Evolutionary conservation across 2,888 invertebrate species (phyloP), one percentile per base, ranked within the genome.

Genomic region (Halictus quadricinctus): DNA sequence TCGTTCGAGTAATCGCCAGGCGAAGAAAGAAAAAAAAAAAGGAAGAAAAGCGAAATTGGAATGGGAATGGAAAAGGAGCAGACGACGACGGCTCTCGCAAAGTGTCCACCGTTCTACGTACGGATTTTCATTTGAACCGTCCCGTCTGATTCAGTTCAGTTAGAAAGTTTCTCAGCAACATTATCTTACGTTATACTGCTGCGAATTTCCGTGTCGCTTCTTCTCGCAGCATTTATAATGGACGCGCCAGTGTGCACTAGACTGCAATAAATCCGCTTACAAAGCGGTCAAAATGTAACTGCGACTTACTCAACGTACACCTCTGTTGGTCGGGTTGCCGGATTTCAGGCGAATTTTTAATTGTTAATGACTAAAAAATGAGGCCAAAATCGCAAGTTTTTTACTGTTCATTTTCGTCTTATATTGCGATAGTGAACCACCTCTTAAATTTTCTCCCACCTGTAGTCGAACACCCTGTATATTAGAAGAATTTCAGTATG

Each of bases 1-100:
- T 69, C 73, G 78, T 73, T 66, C 60, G 18, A 86, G 75, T 81
- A 86, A 81, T 84, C 80, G 46, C 70, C 64, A 43, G 15, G 54
- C 8, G n/a, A 50, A 8, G 21, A 54, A 60, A 72, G 36, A 36
- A 18, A 58, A 29, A 36, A 36, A 36, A 36, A 36, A 36, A 1
- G 36, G 5, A 36, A 36, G 36, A 36, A 36, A 36, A 64, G 36
- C 43, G 13, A 64, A 73, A 15, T 69, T 43, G 50, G 60, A 43
- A 77, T 60, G 25, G 25, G 29, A 41, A 41, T 48, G n/a, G 54
- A n/a, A 36, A 36, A 25, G 13, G 15, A 29, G 29, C 25, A 29
- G 64, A 29, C 25, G 25, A 15, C 60, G 60, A 25, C 2, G 29
- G 43, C 66, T 43, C 66, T 43, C 66, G 18, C 72, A 18, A 18